Conservation (phyloP, 2,888 invertebrate species). For the Patella caerulea region DNA sequence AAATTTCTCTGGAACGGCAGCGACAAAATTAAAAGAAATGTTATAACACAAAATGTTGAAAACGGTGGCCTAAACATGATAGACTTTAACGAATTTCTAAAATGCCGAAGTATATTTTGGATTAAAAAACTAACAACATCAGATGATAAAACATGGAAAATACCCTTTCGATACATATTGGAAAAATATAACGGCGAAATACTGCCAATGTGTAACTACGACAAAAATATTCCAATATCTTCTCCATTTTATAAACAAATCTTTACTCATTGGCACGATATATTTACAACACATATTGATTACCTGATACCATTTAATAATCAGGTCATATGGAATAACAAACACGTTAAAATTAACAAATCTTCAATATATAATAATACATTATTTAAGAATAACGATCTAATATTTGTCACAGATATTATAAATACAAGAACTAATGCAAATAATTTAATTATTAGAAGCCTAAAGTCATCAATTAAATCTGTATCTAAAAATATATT, state of each 20-base stretch:
- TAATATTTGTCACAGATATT: no score
- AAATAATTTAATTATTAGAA: no score
- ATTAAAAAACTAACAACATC: not conserved
- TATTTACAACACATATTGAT: not conserved
- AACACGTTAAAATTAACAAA: no score
- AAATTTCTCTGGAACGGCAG: not conserved
- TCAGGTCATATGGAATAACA: no score
- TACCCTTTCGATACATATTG: not conserved
- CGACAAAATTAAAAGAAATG: slow-evolving; percentile 3
- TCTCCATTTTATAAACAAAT: not conserved
- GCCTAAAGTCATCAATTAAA: no score
- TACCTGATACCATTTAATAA: not conserved
- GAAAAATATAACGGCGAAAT: not conserved
- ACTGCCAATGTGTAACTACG: not conserved
- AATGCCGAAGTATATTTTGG: not conserved
- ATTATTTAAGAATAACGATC: no score
- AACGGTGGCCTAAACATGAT: slow-evolving; percentile 2
- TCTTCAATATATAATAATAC: no score
- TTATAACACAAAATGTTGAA: not conserved
- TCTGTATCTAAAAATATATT: no score
- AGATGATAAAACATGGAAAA: not conserved
- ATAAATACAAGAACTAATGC: no score
- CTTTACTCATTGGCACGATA: not conserved
- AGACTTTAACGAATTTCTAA: not conserved
- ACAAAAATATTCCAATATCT: not conserved